A percentile compares a stretch with the other conserved stretches of the same genome.
phyloP scores from a whole-genome alignment of 2,113 vertebrate species.

The Tragelaphus scriptus region DNA sequence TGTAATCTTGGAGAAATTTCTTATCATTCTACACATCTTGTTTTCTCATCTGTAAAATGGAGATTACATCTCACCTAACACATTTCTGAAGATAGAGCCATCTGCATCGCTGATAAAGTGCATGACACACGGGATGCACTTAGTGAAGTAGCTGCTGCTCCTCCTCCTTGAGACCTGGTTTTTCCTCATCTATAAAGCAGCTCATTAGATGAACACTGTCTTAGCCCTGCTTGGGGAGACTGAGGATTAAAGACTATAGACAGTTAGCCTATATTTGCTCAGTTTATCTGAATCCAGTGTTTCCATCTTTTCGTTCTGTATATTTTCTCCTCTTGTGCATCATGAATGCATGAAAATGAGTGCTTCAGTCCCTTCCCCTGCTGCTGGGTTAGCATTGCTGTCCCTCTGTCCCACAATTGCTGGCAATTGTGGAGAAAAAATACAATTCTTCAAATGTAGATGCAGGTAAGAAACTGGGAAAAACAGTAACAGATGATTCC shows the following conservation, averaged over 20 bases:
- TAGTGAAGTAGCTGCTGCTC: not conserved
- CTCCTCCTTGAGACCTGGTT: not conserved
- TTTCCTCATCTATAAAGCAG: not conserved
- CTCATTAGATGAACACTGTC: not conserved
- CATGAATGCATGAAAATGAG: not conserved
- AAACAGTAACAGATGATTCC: not conserved
- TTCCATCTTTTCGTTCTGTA: not conserved
- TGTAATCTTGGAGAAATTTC: not conserved
- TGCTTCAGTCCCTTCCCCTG: not conserved
- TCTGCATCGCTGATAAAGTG: not conserved
- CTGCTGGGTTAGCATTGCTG: not conserved
- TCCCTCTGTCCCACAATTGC: too few relatives aligned
- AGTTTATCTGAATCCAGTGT: not conserved
- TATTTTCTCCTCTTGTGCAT: not conserved
- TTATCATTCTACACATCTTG: not conserved
- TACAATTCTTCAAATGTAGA: not conserved
- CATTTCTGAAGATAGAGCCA: not conserved
- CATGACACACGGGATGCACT: fast-evolving
- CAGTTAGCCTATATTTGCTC: not conserved
- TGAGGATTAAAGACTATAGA: not conserved
- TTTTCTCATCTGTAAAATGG: not conserved
- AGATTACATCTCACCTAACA: not conserved
- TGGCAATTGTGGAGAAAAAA: not conserved
- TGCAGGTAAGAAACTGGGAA: not conserved
- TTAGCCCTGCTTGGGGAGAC: not conserved